Percentiles rank a stretch among this genome's conserved stretches.
These are phyloP conservation scores for Edolisoma coerulescens DNA, from an alignment of 2,113 vertebrate species.

Conservation along the genomic window DNA sequence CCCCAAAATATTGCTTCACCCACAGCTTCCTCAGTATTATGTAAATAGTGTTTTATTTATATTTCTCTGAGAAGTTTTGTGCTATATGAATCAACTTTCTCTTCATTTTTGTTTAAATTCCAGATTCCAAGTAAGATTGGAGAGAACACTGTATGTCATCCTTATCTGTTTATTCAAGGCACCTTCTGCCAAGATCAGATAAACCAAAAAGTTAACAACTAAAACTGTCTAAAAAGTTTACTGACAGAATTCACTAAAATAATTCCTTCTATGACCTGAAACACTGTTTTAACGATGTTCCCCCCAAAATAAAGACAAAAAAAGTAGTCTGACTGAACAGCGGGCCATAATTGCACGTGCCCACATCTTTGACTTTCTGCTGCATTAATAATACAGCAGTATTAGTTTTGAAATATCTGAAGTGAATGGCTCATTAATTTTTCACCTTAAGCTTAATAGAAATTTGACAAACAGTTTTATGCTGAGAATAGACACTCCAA, in stretches of 20 bases:
- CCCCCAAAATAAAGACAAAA: background rate
- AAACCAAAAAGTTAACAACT: background rate
- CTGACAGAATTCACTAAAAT: background rate
- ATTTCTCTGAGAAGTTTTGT: background rate
- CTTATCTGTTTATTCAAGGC: background rate
- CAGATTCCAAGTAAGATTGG: background rate
- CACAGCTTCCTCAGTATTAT: background rate
- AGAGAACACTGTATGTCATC: background rate
- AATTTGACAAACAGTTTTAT: slow-evolving; percentile 69
- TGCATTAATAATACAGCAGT: slow-evolving; percentile 55
- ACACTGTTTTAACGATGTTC: background rate
- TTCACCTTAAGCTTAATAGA: slow-evolving; percentile 72
- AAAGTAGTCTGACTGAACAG: background rate
- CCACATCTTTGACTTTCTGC: slow-evolving; percentile 36
- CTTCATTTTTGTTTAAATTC: background rate
- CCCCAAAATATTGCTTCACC: background rate
- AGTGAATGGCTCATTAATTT: slow-evolving; percentile 73
- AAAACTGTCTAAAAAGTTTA: background rate
- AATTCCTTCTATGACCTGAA: background rate
- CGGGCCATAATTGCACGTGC: background rate
- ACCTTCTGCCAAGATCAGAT: background rate
- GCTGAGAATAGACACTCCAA: slow-evolving; percentile 44
- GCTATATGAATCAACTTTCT: background rate
- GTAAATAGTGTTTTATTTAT: background rate
- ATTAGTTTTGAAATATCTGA: slow-evolving; percentile 69